Base-by-base conservation (phyloP, 2,797 vertebrate species). In the Setipinna tenuifilis region DNA sequence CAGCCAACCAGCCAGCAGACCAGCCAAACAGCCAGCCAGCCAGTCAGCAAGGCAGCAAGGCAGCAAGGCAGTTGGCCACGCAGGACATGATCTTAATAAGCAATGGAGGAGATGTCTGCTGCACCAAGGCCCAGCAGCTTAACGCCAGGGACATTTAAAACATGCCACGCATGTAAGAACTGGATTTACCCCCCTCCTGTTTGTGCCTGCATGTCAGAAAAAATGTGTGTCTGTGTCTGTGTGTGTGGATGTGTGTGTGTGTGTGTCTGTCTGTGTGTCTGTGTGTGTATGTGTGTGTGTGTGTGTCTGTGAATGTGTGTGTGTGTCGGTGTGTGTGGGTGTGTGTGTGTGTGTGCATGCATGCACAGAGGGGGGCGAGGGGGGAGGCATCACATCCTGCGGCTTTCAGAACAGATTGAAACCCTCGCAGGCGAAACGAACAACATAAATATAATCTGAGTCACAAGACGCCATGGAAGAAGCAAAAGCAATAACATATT, bases 401-500 rank as follows among this genome's bases (percentile, higher is more conserved):
- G 65, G 48, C 14, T 71, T 87, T 86, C 17, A n/a, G 23, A 81
- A 83, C 19, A 82, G 82, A 85, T 35, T 82, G 82, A 75, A 84
- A 65, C 19, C 50, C 50, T 25, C 28, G 6, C 12, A 48, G n/a
- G 25, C 35, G 14, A 65, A 62, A 86, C 31, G 17, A 82, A 57
- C 80, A 83, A 86, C 75, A 81, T 62, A 88, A 87, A 87, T 82
- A 81, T 35, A 59, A 68, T 83, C 83, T 31, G 2, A 84, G 57
- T 10, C 81, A 31, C 17, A 83, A 44, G 46, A 50, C 31, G 25
- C 44, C 81, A 19, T 23, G 57, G 28, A 84, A 59, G 17, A 28
- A 85, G 65, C 35, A 82, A 85, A 48, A 65, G 25, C 81, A 83
- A 86, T 85, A 88, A 87, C 35, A 81, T 85, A 81, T 78, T 48